Evolutionary conservation across 1,140 invertebrate species (phyloP).

Genomic region (Eubasilissa regina): DNA sequence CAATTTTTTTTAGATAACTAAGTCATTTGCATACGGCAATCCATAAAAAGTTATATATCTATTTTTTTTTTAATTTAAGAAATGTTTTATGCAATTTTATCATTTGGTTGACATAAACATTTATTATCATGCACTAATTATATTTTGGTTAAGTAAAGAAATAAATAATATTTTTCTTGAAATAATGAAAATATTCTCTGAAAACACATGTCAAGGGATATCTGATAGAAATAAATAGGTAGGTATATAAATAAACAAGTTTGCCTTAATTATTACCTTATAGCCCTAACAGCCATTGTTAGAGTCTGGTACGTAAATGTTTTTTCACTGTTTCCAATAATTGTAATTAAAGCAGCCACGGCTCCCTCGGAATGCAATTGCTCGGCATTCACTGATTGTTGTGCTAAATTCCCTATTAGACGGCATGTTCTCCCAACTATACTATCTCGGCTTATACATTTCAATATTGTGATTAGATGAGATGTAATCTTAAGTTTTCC

Average conservation of each 20-base stretch:
- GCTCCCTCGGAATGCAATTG: constrained; percentile 66
- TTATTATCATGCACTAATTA: too few relatives aligned
- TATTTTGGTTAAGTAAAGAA: too few relatives aligned
- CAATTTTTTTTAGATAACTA: too few relatives aligned
- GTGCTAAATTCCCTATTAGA: constrained; percentile 69
- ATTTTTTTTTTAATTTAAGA: too few relatives aligned
- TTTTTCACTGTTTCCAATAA: constrained; percentile 69
- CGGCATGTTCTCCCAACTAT: constrained; percentile 69
- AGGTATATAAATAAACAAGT: not conserved
- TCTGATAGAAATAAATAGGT: not conserved
- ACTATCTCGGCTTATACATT: constrained; percentile 68
- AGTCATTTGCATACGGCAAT: too few relatives aligned
- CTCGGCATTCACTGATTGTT: constrained; percentile 66
- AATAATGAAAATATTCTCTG: too few relatives aligned
- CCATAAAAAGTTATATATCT: too few relatives aligned
- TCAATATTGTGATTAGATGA: constrained; percentile 66
- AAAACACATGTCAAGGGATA: too few relatives aligned
- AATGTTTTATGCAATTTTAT: too few relatives aligned
- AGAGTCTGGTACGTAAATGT: constrained; percentile 68
- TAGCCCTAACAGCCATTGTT: constrained; percentile 70
- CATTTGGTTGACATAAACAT: too few relatives aligned
- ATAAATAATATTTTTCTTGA: too few relatives aligned
- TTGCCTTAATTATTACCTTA: constrained; percentile 64
- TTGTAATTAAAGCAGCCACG: constrained; percentile 65
- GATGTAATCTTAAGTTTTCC: constrained; percentile 66